phyloP scores from a whole-genome alignment of 92 coral and sea anemone species.

The Palythoa grandis region DNA sequence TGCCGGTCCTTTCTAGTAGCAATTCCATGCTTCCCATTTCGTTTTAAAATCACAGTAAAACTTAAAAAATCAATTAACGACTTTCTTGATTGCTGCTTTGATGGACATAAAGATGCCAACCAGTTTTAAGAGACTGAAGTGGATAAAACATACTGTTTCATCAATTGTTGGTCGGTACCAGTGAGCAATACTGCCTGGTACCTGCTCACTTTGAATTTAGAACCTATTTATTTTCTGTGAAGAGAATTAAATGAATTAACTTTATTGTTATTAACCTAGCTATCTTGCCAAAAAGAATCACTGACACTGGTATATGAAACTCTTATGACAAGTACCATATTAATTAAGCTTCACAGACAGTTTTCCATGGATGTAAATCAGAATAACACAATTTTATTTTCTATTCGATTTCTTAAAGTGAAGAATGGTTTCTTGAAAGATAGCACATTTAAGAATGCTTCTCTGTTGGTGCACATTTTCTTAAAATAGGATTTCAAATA shows the following conservation, averaged over 20 bases:
- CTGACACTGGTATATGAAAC: too few relatives aligned
- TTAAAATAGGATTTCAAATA: too few relatives aligned
- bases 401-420: too few relatives aligned
- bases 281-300: neutral
- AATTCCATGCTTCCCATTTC: constrained; percentile 25
- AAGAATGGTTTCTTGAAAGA: too few relatives aligned
- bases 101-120: neutral
- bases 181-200: neutral
- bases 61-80: neutral
- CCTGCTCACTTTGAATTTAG: constrained; percentile 3
- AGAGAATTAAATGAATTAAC: neutral
- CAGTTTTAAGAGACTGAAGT: neutral
- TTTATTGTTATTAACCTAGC: neutral
- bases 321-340: too few relatives aligned
- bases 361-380: neutral
- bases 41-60: neutral
- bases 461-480: too few relatives aligned
- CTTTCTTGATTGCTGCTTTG: neutral
- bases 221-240: neutral
- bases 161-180: constrained; percentile 20
- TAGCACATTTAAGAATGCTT: too few relatives aligned
- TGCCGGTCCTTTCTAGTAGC: neutral
- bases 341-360: too few relatives aligned
- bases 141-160: neutral
- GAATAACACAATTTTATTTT: neutral